phyloP scores from a whole-genome alignment of 2,113 vertebrate genomes.

The Percina caprodes region DNA sequence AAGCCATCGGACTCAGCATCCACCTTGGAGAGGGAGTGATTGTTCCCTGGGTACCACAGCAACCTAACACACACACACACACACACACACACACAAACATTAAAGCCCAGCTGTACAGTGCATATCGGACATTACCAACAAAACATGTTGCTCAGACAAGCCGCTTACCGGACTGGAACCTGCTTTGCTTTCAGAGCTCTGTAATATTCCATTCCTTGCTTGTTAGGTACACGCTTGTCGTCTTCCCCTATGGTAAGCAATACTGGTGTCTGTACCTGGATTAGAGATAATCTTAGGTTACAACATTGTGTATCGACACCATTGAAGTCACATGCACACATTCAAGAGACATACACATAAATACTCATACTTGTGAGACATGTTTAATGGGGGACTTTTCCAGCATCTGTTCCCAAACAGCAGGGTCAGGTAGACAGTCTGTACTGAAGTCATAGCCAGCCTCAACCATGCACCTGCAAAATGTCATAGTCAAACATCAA shows the following conservation, averaged over 20 bases:
- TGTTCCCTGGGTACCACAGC: slow-evolving; percentile 92
- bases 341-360: background rate
- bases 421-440: slow-evolving; percentile 81
- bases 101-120: background rate
- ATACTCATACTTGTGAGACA: slow-evolving; percentile 80
- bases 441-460: slow-evolving; percentile 85
- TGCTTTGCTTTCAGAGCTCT: slow-evolving; percentile 89
- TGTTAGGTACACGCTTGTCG: slow-evolving; percentile 91
- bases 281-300: background rate
- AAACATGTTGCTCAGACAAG: background rate
- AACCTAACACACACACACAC: slow-evolving; percentile 83
- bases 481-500: background rate
- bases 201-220: slow-evolving; percentile 95
- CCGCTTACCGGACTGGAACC: slow-evolving; percentile 90
- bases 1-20: slow-evolving; percentile 95
- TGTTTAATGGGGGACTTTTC: slow-evolving; percentile 90
- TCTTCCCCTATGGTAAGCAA: slow-evolving; percentile 92
- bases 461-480: slow-evolving; percentile 90
- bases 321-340: background rate
- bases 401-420: slow-evolving; percentile 89
- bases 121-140: background rate
- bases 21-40: slow-evolving; percentile 89
- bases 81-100: slow-evolving; percentile 24
- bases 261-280: slow-evolving; percentile 90
- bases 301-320: background rate